Conservation (phyloP, 2,797 vertebrate genomes). For the Enteromius trimaculatus region DNA sequence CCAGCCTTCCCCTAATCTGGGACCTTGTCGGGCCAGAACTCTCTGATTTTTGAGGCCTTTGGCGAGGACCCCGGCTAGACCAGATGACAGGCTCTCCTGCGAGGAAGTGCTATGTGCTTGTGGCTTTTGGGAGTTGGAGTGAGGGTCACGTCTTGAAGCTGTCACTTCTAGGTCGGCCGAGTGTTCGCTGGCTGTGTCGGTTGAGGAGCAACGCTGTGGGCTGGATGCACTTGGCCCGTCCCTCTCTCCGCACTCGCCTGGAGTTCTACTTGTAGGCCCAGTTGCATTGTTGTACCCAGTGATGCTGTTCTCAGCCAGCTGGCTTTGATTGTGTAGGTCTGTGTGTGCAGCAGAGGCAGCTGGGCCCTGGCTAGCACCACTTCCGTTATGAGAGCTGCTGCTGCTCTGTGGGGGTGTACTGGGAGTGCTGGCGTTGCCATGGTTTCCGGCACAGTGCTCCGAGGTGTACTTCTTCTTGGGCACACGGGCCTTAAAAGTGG, state of each 20-base stretch:
- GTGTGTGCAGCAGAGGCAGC: constrained; percentile 50
- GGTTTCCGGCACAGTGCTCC: constrained; percentile 78
- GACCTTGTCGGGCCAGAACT: constrained; percentile 79
- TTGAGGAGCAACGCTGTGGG: constrained; percentile 89
- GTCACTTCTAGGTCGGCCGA: constrained; percentile 81
- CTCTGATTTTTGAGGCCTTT: constrained; percentile 86
- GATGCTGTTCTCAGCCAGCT: constrained; percentile 64
- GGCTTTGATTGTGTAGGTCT: constrained; percentile 66
- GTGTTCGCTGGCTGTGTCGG: constrained; percentile 90
- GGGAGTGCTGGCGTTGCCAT: constrained; percentile 70
- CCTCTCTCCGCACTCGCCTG: constrained; percentile 56
- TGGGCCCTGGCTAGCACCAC: constrained; percentile 54
- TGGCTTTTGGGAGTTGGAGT: constrained; percentile 45
- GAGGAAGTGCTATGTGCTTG: constrained; percentile 37
- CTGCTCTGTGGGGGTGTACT: constrained; percentile 67
- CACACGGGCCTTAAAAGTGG: constrained; percentile 89
- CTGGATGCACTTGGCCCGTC: constrained; percentile 60
- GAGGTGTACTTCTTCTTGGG: constrained; percentile 89
- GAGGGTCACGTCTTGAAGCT: constrained; percentile 32
- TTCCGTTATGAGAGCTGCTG: constrained; percentile 56
- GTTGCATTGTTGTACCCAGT: constrained; percentile 58
- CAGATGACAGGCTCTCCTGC: constrained; percentile 66
- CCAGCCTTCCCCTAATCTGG: constrained; percentile 61
- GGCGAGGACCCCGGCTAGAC: constrained; percentile 77
- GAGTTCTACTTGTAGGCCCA: constrained; percentile 56